Conservation (phyloP, 2,888 invertebrate species). For the Acronicta aceris region DNA sequence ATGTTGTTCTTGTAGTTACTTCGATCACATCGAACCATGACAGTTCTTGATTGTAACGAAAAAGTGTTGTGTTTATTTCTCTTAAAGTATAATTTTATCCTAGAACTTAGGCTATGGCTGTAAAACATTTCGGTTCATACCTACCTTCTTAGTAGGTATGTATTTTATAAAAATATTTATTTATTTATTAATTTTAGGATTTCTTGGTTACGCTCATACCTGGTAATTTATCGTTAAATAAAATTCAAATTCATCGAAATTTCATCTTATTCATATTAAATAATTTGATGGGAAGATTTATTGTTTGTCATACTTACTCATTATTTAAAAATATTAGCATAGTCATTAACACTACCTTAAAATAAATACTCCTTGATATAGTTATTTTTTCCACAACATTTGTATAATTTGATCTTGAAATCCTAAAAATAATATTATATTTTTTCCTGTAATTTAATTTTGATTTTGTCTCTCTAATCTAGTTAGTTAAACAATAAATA, state of each 20-base stretch:
- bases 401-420: neutral
- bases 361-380: neutral
- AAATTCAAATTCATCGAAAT: no score
- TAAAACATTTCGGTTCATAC: conserved; percentile 32
- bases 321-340: no score
- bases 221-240: no score
- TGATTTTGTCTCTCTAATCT: conserved; percentile 56
- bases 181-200: neutral
- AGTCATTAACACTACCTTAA: neutral
- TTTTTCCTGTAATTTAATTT: conserved; percentile 50
- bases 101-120: conserved; percentile 44
- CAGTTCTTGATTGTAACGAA: conserved; percentile 6
- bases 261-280: no score
- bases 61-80: conserved; percentile 12
- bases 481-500: conserved; percentile 47
- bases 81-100: conserved; percentile 16
- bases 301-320: no score
- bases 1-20: conserved; percentile 25
- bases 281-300: no score
- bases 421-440: neutral
- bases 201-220: neutral
- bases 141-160: conserved; percentile 31
- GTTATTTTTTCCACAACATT: no score
- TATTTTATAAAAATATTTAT: neutral
- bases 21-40: conserved; percentile 21